These are phyloP conservation scores for Sciurus vulgaris DNA, from an alignment of 2,797 vertebrate genomes.

Conservation along the genomic window DNA sequence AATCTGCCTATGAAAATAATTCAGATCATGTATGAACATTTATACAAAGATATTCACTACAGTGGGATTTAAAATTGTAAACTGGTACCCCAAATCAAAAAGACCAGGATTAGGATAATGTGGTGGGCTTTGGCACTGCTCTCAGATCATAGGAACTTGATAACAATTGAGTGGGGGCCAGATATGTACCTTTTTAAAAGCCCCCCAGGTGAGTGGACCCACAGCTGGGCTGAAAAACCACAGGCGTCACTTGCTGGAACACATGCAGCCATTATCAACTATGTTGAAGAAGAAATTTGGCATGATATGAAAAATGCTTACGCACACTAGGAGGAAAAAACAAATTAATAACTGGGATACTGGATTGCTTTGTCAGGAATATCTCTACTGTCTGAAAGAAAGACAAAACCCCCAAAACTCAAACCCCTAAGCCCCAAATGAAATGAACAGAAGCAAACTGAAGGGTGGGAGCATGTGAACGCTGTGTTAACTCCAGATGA, in stretches of 20 bases:
- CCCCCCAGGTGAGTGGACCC: background rate
- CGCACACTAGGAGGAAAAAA: constrained; percentile 6
- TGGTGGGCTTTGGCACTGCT: background rate
- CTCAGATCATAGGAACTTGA: background rate
- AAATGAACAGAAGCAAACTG: background rate
- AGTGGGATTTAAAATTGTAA: background rate
- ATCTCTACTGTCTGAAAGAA: constrained; percentile 35
- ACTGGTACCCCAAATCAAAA: background rate
- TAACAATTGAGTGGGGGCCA: background rate
- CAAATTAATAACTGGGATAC: background rate
- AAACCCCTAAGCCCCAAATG: background rate
- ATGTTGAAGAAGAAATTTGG: background rate
- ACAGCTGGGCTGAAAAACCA: background rate
- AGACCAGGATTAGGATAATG: background rate
- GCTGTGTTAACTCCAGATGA: background rate
- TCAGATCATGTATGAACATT: background rate
- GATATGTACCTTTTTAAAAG: background rate
- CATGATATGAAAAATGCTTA: background rate
- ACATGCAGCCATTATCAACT: background rate
- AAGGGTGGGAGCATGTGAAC: background rate
- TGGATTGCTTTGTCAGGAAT: constrained; percentile 36
- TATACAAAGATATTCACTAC: background rate
- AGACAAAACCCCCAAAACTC: background rate
- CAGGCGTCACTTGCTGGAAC: background rate
- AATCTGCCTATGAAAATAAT: constrained; percentile 25